A percentile compares a stretch with the other conserved stretches of the same genome.
These are phyloP conservation scores for Psylliodes chrysocephalus DNA, from an alignment of 2,888 invertebrate genomes.

Conservation along the genomic window DNA sequence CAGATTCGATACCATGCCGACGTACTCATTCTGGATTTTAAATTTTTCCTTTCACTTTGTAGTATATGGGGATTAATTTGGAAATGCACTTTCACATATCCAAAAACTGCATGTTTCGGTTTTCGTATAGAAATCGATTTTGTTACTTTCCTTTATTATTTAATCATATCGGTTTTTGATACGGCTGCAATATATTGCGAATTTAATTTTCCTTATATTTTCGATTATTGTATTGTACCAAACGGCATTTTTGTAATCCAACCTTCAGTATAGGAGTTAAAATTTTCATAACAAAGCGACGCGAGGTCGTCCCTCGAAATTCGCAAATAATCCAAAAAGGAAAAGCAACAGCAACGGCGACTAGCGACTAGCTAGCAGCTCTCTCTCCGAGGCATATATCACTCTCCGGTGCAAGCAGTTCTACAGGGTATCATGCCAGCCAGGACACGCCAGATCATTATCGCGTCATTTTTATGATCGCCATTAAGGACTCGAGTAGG, in stretches of 20 bases:
- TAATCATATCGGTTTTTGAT: too few relatives aligned
- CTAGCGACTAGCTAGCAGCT: too few relatives aligned
- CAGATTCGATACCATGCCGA: too few relatives aligned
- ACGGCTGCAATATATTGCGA: too few relatives aligned
- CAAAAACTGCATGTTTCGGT: too few relatives aligned
- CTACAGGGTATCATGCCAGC: slow-evolving; percentile 8
- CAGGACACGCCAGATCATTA: slow-evolving; percentile 24
- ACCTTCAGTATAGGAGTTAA: slow-evolving; percentile 8
- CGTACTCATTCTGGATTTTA: too few relatives aligned
- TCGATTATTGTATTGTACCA: neutral
- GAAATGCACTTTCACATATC: too few relatives aligned
- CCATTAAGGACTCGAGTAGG: slow-evolving; percentile 12
- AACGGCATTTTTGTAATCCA: neutral
- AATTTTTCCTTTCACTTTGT: too few relatives aligned
- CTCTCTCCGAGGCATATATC: slow-evolving; percentile 22
- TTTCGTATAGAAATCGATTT: too few relatives aligned
- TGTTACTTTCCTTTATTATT: too few relatives aligned
- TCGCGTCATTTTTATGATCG: slow-evolving; percentile 28
- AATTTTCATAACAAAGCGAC: slow-evolving; percentile 19
- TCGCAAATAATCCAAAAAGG: slow-evolving; percentile 20
- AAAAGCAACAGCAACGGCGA: slow-evolving; percentile 12
- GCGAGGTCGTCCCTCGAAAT: slow-evolving; percentile 15
- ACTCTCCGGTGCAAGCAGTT: slow-evolving; percentile 17
- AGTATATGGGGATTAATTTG: too few relatives aligned
- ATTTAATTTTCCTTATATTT: too few relatives aligned